Conservation (phyloP, 2,888 invertebrate genomes). For the Ochlodes sylvanus region DNA sequence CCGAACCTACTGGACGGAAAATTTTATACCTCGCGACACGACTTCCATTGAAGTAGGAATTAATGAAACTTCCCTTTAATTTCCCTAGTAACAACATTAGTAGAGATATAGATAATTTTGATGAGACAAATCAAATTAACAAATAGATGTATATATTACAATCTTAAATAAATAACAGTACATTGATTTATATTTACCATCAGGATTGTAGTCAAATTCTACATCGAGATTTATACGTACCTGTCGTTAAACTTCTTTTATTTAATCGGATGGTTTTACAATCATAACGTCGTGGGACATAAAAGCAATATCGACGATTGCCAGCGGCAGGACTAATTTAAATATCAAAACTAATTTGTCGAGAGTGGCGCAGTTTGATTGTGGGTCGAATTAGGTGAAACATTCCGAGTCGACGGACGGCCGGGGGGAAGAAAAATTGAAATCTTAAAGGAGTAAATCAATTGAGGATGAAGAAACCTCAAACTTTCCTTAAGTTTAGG, state of each 20-base stretch:
- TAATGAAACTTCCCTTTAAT: too few relatives aligned
- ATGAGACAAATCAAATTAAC: too few relatives aligned
- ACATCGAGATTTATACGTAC: too few relatives aligned
- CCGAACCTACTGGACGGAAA: conserved; percentile 59
- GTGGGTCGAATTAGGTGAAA: conserved; percentile 66
- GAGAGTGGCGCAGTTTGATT: conserved; percentile 76
- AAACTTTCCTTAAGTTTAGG: too few relatives aligned
- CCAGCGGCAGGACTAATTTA: conserved; percentile 72
- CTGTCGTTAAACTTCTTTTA: too few relatives aligned
- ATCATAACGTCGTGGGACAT: conserved; percentile 38
- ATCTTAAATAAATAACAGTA: too few relatives aligned
- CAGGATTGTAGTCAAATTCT: too few relatives aligned
- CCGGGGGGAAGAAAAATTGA: conserved; percentile 50
- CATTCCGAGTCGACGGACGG: conserved; percentile 46
- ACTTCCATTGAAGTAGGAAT: conserved; percentile 14
- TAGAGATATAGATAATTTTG: too few relatives aligned
- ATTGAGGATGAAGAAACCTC: conserved; percentile 3
- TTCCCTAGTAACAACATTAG: too few relatives aligned
- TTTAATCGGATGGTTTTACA: too few relatives aligned
- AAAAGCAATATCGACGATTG: conserved; percentile 52
- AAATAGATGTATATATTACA: too few relatives aligned
- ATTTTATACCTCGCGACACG: conserved; percentile 55
- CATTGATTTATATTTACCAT: too few relatives aligned
- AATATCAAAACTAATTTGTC: conserved; percentile 83
- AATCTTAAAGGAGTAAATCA: conserved; percentile 42